Base-by-base conservation (phyloP, 92 coral and sea anemone species). In the Heteractis magnifica region DNA sequence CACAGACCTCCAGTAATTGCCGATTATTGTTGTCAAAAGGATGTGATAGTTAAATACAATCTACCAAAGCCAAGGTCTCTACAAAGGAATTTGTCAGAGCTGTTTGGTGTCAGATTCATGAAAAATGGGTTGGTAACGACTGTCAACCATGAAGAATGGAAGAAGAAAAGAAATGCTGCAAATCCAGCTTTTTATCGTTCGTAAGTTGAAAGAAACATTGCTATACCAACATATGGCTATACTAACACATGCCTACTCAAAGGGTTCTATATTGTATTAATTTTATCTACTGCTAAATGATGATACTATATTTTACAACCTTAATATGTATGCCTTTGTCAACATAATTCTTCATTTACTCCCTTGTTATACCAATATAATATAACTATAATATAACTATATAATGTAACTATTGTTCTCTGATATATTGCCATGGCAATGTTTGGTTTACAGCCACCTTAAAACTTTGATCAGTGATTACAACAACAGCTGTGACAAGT, bases 121-220 rank as follows among this genome's bases (percentile, higher is more conserved):
- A 78, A 59, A 56, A 64, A 85, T 51, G 88, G 88, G 18, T 58
- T 85, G 41, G 83, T 78, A 9, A 8, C 88, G 0, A 51, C 65
- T 3, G 13, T 34, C 3, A 26, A 85, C 49, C 88, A 85, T 26
- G 78, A 85, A 6, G 71, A 59, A 16, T 85, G 88, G 88, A 65
- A 85, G 18, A 85, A 53, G 56, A 85, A 85, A 59, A 77, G 88
- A 72, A 79, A 51, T 8, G 88, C 83, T 12, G 81, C 76, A 19
- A 78, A 85, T 53, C 88, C 88, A 44, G 83, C 88, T 7, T 85
- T 85, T 71, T 85, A 74, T 71, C 88, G 88, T 20, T 85, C 88
- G 88, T 85, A 78, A 78, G 88, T 85, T 19, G 51, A 26, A 44
- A 44, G 13, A 4, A 5, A 2, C 15, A 6, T 49, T 9, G 7